Conservation (phyloP, 2,797 vertebrate species). For the Orestias chungarensis region DNA sequence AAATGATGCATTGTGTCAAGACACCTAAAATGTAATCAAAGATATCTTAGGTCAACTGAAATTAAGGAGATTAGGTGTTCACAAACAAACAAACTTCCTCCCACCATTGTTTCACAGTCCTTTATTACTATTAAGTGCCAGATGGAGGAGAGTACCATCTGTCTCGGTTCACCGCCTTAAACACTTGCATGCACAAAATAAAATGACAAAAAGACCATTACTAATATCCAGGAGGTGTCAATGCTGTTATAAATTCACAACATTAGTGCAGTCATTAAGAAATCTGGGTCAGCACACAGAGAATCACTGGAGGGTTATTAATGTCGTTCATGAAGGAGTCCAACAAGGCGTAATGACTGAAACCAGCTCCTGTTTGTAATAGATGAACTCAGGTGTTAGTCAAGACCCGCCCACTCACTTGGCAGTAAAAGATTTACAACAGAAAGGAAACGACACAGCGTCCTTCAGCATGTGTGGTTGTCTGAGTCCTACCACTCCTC, state of each 20-base stretch:
- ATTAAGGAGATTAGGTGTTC: not conserved
- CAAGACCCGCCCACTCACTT: conserved; percentile 1
- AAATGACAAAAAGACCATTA: conserved; percentile 40
- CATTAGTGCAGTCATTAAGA: conserved; percentile 47
- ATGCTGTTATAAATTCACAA: conserved; percentile 52
- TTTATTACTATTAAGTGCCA: conserved; percentile 6
- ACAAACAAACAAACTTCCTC: not conserved
- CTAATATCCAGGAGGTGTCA: conserved; percentile 47
- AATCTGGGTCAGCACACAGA: conserved; percentile 47
- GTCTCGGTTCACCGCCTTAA: conserved; percentile 42
- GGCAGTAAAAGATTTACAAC: not conserved
- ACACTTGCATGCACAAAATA: conserved; percentile 31
- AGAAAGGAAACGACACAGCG: not conserved
- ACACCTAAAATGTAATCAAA: not conserved
- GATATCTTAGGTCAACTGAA: not conserved
- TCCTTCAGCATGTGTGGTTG: not conserved
- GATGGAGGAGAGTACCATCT: conserved; percentile 7
- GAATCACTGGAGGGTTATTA: conserved; percentile 26
- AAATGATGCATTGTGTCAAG: too few relatives aligned
- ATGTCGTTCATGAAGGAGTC: conserved; percentile 37
- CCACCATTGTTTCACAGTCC: not conserved
- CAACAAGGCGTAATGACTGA: conserved; percentile 28
- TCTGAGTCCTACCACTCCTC: not conserved
- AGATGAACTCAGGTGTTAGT: conserved; percentile 35
- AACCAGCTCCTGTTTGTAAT: conserved; percentile 20